Percentiles rank a stretch among this genome's conserved stretches.
These are phyloP conservation scores for Pecten maximus DNA, from an alignment of 2,888 invertebrate genomes.

Conservation along the genomic window DNA sequence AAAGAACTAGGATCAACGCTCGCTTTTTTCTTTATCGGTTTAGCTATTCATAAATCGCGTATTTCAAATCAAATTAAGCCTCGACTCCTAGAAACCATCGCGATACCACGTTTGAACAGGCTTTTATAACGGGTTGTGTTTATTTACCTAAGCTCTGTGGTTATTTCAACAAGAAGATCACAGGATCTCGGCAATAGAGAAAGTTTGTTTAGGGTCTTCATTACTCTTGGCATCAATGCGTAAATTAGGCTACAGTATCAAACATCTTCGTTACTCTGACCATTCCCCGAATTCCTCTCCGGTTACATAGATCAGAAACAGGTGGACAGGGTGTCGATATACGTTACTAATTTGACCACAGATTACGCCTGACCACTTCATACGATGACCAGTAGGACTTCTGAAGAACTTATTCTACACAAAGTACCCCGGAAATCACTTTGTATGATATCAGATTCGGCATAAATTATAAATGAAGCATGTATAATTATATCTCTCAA, in stretches of 20 bases:
- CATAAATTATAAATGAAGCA: conserved; percentile 26
- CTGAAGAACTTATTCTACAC: not conserved
- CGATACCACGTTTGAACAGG: conserved; percentile 15
- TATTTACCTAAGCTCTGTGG: conserved; percentile 2
- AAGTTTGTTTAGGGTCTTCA: conserved; percentile 35
- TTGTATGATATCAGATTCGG: conserved; percentile 1
- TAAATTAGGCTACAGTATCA: conserved; percentile 29
- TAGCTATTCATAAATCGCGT: conserved; percentile 24
- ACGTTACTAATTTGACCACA: not conserved
- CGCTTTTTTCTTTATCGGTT: conserved; percentile 33
- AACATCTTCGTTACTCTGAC: conserved; percentile 24
- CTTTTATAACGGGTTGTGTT: not conserved
- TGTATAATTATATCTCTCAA: not conserved
- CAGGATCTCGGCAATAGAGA: conserved; percentile 17
- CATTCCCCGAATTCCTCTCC: conserved; percentile 22
- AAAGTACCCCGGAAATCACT: not conserved
- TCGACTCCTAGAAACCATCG: conserved; percentile 30
- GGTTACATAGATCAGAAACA: not conserved
- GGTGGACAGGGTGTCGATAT: not conserved
- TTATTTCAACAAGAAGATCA: conserved; percentile 33
- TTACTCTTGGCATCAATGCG: conserved; percentile 17
- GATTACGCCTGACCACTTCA: conserved; percentile 25
- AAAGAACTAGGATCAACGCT: conserved; percentile 26
- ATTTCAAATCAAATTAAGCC: conserved; percentile 35
- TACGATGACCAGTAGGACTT: not conserved